Percentiles rank a stretch among this genome's conserved stretches.
Evolutionary conservation across 2,888 invertebrate species (phyloP).

Genomic region (Hyalella azteca): DNA sequence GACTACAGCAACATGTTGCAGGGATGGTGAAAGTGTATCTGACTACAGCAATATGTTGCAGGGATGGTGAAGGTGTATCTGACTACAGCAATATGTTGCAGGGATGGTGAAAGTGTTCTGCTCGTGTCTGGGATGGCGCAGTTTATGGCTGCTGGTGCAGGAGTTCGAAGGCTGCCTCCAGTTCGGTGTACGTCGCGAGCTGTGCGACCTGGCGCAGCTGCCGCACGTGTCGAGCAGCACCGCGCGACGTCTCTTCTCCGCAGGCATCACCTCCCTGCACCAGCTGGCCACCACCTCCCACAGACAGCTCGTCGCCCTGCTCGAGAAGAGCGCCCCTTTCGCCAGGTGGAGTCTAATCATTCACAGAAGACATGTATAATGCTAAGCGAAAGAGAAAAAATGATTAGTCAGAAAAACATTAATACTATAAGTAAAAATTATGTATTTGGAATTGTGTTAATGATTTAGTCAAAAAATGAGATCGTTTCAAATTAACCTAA

Average conservation of each 20-base stretch:
- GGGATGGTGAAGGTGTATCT: neutral
- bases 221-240: conserved; percentile 81
- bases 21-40: neutral
- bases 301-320: conserved; percentile 74
- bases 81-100: conserved; percentile 61
- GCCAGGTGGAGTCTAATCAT: conserved; percentile 69
- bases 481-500: no score
- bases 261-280: conserved; percentile 78
- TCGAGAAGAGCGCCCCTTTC: conserved; percentile 82
- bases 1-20: no score
- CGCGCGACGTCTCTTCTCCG: conserved; percentile 82
- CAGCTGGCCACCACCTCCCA: conserved; percentile 78
- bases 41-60: no score
- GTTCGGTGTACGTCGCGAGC: conserved; percentile 90
- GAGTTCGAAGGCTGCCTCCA: conserved; percentile 93
- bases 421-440: no score
- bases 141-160: conserved; percentile 83
- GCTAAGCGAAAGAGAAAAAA: no score
- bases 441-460: no score
- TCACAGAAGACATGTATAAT: no score
- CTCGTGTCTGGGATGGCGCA: conserved; percentile 88
- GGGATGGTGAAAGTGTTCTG: conserved; percentile 98
- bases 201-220: conserved; percentile 87
- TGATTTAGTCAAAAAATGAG: no score
- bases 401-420: no score